Base-by-base conservation (phyloP, 1,140 invertebrate species). In the Bilobella aurantiaca region DNA sequence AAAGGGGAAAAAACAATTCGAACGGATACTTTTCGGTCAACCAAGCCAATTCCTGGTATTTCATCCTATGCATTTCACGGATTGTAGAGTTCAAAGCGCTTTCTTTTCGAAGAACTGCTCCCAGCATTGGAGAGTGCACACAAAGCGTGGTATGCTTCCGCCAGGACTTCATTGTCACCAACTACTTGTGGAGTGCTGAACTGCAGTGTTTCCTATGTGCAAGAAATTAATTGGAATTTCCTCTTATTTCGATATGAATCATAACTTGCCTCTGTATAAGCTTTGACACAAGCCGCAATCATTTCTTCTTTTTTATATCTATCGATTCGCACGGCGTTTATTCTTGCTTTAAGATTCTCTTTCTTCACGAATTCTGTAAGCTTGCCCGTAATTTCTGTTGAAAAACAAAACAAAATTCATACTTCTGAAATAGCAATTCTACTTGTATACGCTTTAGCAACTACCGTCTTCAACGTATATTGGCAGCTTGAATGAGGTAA, bases 51-150 rank as follows among this genome's bases (percentile, higher is more conserved):
- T 73, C 70, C 18, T 58, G 27, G 42, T 70, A 66, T 62, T 68
- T 69, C 18, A 64, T 49, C n/a, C 68, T 25, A 49, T 69, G 66
- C 69, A 71, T 66, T 58, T 69, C 67, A 29, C 67, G 63, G n/a
- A 73, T 69, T 18, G 63, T 32, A 87, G 77, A 73, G 84, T 81
- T 56, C 79, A 75, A 34, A 86, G 80, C 73, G 86, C 85, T 58
- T 82, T 91, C 89, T 46, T 88, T 82, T 75, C 88, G 85, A 28
- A 91, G 77, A 67, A 92, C 85, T 0, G 85, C 85, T 73, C 88
- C 85, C 23, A 91, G 74, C 3, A 87, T 87, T 2, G 88, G 87
- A 0, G 89, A 91, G 76, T 91, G 89, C 3, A 91, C 87, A n/a
- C 42, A 92, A 76, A 73, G 84, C 83, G 75, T 91, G 88, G 78